Evolutionary conservation across 2,797 vertebrate genomes (phyloP).

Genomic region (Heterohyrax brucei): DNA sequence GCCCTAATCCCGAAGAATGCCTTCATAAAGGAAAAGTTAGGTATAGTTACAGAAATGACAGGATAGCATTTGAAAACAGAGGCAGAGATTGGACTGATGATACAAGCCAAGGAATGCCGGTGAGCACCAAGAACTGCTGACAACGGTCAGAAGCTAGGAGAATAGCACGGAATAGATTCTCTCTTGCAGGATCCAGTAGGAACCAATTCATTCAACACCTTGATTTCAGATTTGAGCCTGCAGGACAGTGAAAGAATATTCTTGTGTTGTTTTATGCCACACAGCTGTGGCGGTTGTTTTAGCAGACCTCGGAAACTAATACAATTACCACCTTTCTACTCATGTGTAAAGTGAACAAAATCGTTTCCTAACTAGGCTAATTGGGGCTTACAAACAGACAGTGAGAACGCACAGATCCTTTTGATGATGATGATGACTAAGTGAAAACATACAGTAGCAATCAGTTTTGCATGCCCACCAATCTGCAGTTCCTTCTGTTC

Average conservation of each 20-base stretch:
- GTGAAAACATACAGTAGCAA: no score
- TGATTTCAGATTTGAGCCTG: neutral
- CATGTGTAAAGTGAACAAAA: neutral
- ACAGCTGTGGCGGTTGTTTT: neutral
- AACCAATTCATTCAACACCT: neutral
- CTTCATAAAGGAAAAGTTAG: no score
- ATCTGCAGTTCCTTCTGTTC: no score
- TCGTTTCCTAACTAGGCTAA: neutral
- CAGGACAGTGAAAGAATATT: neutral
- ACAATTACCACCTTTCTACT: neutral
- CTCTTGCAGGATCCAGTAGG: neutral
- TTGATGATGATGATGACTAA: no score
- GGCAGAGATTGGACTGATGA: neutral
- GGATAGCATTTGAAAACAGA: neutral
- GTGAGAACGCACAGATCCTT: neutral
- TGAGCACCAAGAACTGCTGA: neutral
- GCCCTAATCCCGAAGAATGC: no score
- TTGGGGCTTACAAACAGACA: neutral
- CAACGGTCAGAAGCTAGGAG: neutral
- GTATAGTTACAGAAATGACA: neutral
- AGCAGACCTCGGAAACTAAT: neutral
- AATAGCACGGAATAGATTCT: neutral
- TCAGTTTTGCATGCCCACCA: no score
- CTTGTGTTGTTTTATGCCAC: neutral
- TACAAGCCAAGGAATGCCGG: neutral